Base-by-base conservation (phyloP, 1,140 invertebrate species). In the Acromyrmex charruanus region DNA sequence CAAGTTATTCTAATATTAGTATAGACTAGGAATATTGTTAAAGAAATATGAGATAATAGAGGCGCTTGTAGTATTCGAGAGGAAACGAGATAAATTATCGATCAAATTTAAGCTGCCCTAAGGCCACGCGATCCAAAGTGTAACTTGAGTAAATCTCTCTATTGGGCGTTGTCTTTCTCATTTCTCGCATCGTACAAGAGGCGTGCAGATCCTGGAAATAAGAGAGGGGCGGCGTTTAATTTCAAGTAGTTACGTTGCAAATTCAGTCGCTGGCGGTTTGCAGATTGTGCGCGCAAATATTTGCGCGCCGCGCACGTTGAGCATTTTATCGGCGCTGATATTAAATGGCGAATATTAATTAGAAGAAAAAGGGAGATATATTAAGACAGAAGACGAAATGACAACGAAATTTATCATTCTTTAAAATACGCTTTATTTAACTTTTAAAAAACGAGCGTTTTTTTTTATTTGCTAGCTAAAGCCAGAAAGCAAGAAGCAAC, bases 221-320 rank as follows among this genome's bases (percentile, higher is more conserved):
- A 84, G 80, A 75, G 69, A 74, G 68, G 55, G 44, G 44, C n/a
- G 58, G 80, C 44, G 55, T 84, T 84, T 84, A 84, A 84, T 84
- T 84, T 84, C 80, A 55, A 74, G 80, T 75, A 74, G 80, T 75
- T 84, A 44, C 69, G 80, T 84, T 75, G 69, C 69, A 74, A 84
- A 84, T 84, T 84, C 39, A 84, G 80, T 84, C 39, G 69, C 69
- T 44, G 80, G 80, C 39, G 80, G 80, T 84, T 84, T 61, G 69
- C 69, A 84, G 80, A 84, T 84, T 84, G 80, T 72, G 69, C 55
- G 72, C 21, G 69, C 80, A 84, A 84, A 84, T 84, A 84, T 84
- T 84, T 84, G 80, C 59, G 69, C 39, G 55, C 39, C 55, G 69
- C 55, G 35, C 58, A 84, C 35, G 55, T 84, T 58, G 80, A 49